A percentile compares a stretch with the other conserved stretches of the same genome.
Conservation (phyloP, 2,888 invertebrate species). For the Lampropteryx suffumata region DNA sequence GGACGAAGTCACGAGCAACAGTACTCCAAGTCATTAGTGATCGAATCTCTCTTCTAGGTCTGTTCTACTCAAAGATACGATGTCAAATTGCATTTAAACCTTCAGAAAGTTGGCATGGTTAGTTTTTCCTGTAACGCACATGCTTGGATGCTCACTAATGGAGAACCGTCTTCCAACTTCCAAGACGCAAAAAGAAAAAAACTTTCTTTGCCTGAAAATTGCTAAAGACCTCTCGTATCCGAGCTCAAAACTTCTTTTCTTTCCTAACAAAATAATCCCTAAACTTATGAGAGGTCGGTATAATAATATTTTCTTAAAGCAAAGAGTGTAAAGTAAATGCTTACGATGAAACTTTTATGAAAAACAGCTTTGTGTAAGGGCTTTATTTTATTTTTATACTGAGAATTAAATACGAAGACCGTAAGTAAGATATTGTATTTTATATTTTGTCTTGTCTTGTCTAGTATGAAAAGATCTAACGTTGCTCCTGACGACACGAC, state of each 20-base stretch:
- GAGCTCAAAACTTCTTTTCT: slow-evolving; percentile 50
- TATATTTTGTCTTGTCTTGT: no score
- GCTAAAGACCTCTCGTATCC: slow-evolving; percentile 58
- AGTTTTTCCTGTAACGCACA: slow-evolving; percentile 71
- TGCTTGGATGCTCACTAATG: slow-evolving; percentile 72
- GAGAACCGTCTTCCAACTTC: slow-evolving; percentile 53
- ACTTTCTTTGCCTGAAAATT: slow-evolving; percentile 52
- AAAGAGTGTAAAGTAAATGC: slow-evolving; percentile 30
- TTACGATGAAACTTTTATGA: slow-evolving; percentile 26
- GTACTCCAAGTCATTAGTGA: no score
- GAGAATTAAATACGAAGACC: background rate
- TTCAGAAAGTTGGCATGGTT: slow-evolving; percentile 63
- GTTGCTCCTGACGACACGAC: no score
- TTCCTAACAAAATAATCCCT: slow-evolving; percentile 45
- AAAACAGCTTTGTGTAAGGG: slow-evolving; percentile 22
- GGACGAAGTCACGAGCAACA: no score
- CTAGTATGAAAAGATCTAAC: no score
- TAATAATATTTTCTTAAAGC: slow-evolving; percentile 37
- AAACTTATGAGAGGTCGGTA: slow-evolving; percentile 34
- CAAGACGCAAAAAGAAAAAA: slow-evolving; percentile 45
- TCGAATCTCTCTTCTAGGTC: no score
- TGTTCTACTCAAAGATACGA: background rate
- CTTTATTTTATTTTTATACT: slow-evolving; percentile 22
- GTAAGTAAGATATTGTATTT: background rate
- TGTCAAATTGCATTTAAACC: slow-evolving; percentile 50